Conservation (phyloP, 2,113 vertebrate species). For the Corapipo altera region DNA sequence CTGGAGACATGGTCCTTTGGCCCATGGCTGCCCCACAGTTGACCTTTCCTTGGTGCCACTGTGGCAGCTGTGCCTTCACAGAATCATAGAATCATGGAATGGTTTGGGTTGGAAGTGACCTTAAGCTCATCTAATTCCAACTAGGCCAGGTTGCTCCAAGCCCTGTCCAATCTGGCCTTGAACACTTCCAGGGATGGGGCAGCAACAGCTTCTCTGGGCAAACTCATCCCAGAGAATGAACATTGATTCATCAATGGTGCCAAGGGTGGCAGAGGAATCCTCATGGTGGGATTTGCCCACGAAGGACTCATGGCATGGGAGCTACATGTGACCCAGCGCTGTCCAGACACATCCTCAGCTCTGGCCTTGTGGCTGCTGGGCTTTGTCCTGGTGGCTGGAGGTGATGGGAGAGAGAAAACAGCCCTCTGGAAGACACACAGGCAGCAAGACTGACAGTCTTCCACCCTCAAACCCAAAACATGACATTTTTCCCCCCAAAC, state of each 20-base stretch:
- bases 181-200: background rate
- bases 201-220: background rate
- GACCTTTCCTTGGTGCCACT: background rate
- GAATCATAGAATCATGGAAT: background rate
- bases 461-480: background rate
- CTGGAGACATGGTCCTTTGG: background rate
- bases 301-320: background rate
- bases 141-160: background rate
- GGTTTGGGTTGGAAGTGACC: background rate
- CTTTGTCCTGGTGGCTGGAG: background rate
- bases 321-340: background rate
- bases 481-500: background rate
- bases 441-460: background rate
- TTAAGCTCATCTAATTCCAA: background rate
- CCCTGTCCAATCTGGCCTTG: background rate
- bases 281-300: background rate
- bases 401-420: background rate
- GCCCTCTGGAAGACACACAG: background rate
- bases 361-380: background rate
- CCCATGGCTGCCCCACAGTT: background rate
- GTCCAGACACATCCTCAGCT: background rate
- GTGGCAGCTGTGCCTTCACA: background rate
- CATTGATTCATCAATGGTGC: accelerated
- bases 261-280: background rate
- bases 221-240: background rate